These are phyloP conservation scores for Lutraria rhynchaena DNA, from an alignment of 1,140 invertebrate species.

Conservation along the genomic window DNA sequence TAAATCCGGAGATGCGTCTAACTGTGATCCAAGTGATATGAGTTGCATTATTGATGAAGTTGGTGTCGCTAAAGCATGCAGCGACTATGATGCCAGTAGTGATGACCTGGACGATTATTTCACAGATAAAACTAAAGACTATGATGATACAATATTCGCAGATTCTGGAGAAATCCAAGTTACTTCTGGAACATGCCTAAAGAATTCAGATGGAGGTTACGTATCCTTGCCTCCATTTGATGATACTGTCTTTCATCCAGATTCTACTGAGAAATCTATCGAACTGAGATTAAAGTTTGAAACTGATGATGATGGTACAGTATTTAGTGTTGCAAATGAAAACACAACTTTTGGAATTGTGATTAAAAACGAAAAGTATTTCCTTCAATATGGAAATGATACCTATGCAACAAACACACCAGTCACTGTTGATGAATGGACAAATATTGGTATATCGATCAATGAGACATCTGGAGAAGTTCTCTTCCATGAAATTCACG, in stretches of 20 bases:
- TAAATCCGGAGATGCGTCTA: slow-evolving; percentile 12
- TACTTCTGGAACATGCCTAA: slow-evolving; percentile 37
- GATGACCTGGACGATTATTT: slow-evolving; percentile 34
- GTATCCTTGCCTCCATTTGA: slow-evolving; percentile 26
- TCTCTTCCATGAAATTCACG: slow-evolving; percentile 54
- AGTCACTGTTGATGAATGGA: slow-evolving; percentile 42
- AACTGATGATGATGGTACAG: slow-evolving; percentile 38
- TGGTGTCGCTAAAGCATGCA: slow-evolving; percentile 33
- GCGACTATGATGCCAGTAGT: slow-evolving; percentile 1
- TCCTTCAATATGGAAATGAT: slow-evolving; percentile 41
- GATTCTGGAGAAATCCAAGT: slow-evolving; percentile 37
- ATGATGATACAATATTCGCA: slow-evolving; percentile 38
- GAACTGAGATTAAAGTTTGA: slow-evolving; percentile 47
- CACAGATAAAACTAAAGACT: slow-evolving; percentile 2
- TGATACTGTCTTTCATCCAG: slow-evolving; percentile 20
- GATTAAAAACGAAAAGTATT: slow-evolving; percentile 32
- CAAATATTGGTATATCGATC: slow-evolving; percentile 47
- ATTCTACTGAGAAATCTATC: slow-evolving; percentile 43
- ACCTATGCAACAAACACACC: slow-evolving; percentile 40
- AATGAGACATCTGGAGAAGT: slow-evolving; percentile 43
- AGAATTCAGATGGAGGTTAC: slow-evolving; percentile 31
- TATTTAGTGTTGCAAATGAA: slow-evolving; percentile 44
- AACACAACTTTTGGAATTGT: slow-evolving; percentile 53
- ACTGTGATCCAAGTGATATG: slow-evolving; percentile 25
- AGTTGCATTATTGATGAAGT: slow-evolving; percentile 32